These are phyloP conservation scores for Gymnopithys bicolor DNA, from an alignment of 2,797 vertebrate species.

Conservation along the genomic window DNA sequence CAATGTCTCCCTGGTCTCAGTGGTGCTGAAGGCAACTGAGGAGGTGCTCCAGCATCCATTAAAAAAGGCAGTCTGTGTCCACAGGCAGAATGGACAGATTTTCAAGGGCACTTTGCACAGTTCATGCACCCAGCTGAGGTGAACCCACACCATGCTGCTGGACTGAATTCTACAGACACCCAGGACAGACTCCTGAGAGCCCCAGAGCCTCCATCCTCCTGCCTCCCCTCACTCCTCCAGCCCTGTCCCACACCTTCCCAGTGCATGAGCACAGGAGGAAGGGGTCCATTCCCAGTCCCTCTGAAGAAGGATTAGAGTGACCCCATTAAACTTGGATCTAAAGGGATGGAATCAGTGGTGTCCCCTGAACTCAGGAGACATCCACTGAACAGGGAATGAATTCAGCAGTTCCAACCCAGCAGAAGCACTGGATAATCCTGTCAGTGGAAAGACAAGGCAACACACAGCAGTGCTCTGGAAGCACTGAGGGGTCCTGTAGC, in stretches of 20 bases:
- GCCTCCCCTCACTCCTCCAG: neutral
- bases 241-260: neutral
- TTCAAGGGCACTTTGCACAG: neutral
- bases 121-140: rapidly evolving
- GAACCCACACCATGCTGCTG: neutral
- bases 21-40: neutral
- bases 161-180: neutral
- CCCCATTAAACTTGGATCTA: neutral
- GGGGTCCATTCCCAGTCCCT: rapidly evolving
- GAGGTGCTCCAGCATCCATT: neutral
- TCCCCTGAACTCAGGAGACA: neutral
- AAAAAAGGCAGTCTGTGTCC: neutral
- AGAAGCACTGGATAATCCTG: neutral
- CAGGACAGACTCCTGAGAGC: neutral
- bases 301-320: neutral
- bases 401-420: neutral
- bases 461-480: neutral
- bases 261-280: neutral
- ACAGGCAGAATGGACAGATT: neutral
- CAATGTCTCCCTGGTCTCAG: neutral
- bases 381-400: neutral
- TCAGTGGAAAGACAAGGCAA: neutral
- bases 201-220: neutral
- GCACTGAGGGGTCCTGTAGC: neutral
- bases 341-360: neutral